These are phyloP conservation scores for Clamator glandarius DNA, from an alignment of 2,797 vertebrate species.

Conservation along the genomic window DNA sequence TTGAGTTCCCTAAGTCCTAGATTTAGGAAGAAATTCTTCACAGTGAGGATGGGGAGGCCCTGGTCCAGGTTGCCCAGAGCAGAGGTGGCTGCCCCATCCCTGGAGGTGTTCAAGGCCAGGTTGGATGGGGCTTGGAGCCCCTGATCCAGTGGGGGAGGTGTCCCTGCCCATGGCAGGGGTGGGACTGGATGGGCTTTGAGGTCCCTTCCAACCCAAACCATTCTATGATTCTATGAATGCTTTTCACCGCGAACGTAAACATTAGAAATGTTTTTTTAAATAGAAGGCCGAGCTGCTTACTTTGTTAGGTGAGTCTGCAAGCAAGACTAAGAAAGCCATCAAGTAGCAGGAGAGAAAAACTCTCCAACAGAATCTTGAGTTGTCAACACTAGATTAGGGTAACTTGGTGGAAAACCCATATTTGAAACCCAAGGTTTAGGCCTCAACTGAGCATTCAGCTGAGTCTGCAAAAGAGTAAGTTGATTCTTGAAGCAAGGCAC, in stretches of 20 bases:
- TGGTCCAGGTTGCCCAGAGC: no score
- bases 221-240: no score
- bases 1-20: no score
- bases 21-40: no score
- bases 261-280: background rate
- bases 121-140: no score
- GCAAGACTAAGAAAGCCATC: background rate
- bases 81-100: no score
- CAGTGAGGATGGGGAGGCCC: no score
- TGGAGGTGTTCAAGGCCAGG: no score
- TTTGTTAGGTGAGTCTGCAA: rapidly evolving
- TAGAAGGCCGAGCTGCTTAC: rapidly evolving
- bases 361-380: background rate
- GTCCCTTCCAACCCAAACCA: no score
- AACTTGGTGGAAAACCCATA: background rate
- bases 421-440: background rate
- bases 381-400: background rate
- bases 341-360: background rate
- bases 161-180: no score
- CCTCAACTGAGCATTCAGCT: rapidly evolving
- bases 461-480: background rate
- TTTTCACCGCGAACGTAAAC: background rate
- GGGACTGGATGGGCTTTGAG: no score
- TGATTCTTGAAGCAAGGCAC: background rate
- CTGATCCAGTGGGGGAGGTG: no score